Conservation (phyloP, 2,888 invertebrate species). For the Cheilosia variabilis region DNA sequence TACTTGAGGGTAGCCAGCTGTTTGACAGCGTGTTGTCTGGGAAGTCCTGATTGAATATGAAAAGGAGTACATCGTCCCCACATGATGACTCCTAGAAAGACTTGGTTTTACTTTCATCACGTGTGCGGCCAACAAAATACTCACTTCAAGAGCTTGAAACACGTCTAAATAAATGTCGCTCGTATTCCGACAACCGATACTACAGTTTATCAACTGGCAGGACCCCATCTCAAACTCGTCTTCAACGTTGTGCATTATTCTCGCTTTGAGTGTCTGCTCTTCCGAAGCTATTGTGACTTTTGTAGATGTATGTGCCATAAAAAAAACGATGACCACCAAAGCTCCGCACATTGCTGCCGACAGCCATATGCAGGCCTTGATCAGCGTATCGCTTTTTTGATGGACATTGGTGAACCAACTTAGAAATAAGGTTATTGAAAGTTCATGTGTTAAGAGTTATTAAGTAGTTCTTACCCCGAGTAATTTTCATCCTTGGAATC, state of each 20-base stretch:
- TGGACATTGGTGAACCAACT: slow-evolving; percentile 17
- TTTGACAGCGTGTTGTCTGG: slow-evolving; percentile 61
- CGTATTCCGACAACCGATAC: slow-evolving; percentile 68
- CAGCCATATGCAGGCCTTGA: slow-evolving; percentile 15
- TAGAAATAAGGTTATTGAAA: background rate
- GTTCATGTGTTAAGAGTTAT: too few relatives aligned
- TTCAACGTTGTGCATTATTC: background rate
- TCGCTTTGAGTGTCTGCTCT: background rate
- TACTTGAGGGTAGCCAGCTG: slow-evolving; percentile 74
- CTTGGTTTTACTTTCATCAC: background rate
- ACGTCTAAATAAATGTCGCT: slow-evolving; percentile 59
- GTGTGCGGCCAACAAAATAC: slow-evolving; percentile 10
- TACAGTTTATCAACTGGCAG: slow-evolving; percentile 71
- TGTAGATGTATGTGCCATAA: background rate
- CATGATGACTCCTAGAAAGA: slow-evolving; percentile 71
- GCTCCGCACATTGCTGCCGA: slow-evolving; percentile 15
- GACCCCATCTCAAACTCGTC: background rate
- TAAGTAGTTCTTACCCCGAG: slow-evolving; percentile 6
- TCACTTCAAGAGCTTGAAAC: slow-evolving; percentile 64
- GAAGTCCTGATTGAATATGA: slow-evolving; percentile 76
- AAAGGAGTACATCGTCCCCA: slow-evolving; percentile 64
- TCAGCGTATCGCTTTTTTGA: slow-evolving; percentile 9
- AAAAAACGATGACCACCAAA: slow-evolving; percentile 21
- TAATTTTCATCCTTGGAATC: background rate
- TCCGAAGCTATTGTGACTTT: background rate